phyloP scores from a whole-genome alignment of 2,113 vertebrate genomes.

The Scomber scombrus region DNA sequence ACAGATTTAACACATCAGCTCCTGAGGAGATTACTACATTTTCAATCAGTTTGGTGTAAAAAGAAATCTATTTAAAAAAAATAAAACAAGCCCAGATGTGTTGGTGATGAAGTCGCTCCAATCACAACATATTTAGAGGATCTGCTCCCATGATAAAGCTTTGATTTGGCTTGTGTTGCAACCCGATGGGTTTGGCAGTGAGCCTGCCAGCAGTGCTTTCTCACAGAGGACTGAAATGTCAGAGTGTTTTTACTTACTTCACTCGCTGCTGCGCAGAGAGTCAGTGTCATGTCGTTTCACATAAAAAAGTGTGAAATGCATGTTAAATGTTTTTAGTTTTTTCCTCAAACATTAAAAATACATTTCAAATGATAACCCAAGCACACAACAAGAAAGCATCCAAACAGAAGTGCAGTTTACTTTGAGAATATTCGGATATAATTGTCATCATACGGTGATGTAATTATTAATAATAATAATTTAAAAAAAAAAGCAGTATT shows the following conservation, averaged over 20 bases:
- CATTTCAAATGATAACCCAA: background rate
- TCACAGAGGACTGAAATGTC: constrained; percentile 55
- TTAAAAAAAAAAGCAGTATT: background rate
- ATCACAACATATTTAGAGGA: background rate
- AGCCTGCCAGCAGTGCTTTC: constrained; percentile 41
- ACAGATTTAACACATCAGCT: background rate
- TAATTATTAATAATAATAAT: background rate
- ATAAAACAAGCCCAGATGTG: too few relatives aligned
- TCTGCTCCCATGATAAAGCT: constrained; percentile 6
- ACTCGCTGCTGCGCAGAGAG: constrained; percentile 1
- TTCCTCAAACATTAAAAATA: background rate
- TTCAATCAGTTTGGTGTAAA: too few relatives aligned
- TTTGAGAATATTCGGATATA: background rate
- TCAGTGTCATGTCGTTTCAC: background rate
- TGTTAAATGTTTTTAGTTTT: background rate
- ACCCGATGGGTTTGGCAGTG: constrained; percentile 21
- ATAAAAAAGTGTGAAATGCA: background rate
- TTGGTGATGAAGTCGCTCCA: too few relatives aligned
- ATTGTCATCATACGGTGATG: too few relatives aligned
- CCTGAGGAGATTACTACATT: too few relatives aligned
- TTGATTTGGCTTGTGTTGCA: constrained; percentile 23
- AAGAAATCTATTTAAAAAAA: too few relatives aligned
- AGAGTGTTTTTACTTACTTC: constrained; percentile 28
- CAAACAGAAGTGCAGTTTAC: background rate
- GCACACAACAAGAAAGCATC: background rate